Evolutionary conservation across 2,888 invertebrate genomes (phyloP).

Genomic region (Heliconius charithonia): DNA sequence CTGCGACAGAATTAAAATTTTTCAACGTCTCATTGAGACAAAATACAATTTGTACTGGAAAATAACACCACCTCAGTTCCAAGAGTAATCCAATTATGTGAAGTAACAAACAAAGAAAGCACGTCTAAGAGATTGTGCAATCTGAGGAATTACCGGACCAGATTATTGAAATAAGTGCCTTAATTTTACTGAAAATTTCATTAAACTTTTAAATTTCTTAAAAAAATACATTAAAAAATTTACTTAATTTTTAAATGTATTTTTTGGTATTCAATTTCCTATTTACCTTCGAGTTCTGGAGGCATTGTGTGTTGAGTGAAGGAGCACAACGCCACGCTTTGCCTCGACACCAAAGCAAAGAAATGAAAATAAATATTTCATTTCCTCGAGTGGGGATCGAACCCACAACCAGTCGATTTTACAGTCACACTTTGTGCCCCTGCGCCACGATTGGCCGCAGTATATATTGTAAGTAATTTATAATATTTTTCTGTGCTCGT

Average conservation of each 20-base stretch:
- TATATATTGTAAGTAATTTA: background rate
- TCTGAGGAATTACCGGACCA: constrained; percentile 11
- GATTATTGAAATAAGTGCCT: constrained; percentile 6
- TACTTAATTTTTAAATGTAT: no score
- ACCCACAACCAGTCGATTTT: no score
- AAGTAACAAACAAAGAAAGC: constrained; percentile 47
- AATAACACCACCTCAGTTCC: constrained; percentile 52
- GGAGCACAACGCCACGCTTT: no score
- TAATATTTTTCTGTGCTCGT: no score
- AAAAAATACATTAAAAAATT: background rate
- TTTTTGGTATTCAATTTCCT: no score
- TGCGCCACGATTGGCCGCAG: no score
- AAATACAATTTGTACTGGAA: constrained; percentile 51
- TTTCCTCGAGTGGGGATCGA: no score
- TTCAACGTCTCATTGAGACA: constrained; percentile 52
- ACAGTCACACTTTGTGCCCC: no score
- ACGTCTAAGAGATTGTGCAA: constrained; percentile 30
- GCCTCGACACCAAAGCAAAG: no score
- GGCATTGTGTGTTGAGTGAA: no score
- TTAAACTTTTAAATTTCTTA: background rate
- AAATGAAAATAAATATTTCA: no score
- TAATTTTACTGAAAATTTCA: background rate
- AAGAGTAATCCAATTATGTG: constrained; percentile 53
- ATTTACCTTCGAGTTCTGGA: no score
- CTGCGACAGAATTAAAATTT: constrained; percentile 50